These are phyloP conservation scores for Pycnomerus fuliginosus DNA, from an alignment of 2,888 invertebrate genomes.

Conservation along the genomic window DNA sequence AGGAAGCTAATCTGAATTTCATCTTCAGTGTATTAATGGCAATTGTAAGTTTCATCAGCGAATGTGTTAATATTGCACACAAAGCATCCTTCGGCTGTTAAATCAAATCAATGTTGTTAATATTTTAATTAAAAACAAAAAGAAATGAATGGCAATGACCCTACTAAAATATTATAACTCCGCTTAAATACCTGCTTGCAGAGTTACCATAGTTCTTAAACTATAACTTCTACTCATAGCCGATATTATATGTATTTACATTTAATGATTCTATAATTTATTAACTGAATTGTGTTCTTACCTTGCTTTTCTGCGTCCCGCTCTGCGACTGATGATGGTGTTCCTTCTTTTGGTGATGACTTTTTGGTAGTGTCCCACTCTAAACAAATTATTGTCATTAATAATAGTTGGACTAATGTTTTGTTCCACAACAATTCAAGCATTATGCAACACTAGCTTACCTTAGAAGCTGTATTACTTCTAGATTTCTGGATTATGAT, in stretches of 20 bases:
- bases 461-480: no score
- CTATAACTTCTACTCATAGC: no score
- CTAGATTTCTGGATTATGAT: no score
- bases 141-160: conserved; percentile 38
- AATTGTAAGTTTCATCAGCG: neutral
- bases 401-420: neutral
- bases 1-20: no score
- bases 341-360: conserved; percentile 33
- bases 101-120: conserved; percentile 24
- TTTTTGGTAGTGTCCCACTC: conserved; percentile 49
- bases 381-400: conserved; percentile 34
- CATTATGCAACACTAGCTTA: conserved; percentile 6
- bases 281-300: conserved; percentile 32
- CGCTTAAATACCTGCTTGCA: conserved; percentile 34
- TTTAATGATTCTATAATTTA: neutral
- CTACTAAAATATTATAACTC: conserved; percentile 28
- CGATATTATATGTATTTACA: conserved; percentile 2
- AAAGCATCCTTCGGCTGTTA: conserved; percentile 51
- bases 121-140: conserved; percentile 26
- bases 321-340: conserved; percentile 30
- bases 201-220: no score
- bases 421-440: neutral
- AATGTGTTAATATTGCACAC: conserved; percentile 34
- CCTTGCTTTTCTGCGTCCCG: conserved; percentile 49
- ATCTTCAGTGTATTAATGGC: no score